phyloP scores from a whole-genome alignment of 2,888 invertebrate species.

The Rotaria socialis region DNA sequence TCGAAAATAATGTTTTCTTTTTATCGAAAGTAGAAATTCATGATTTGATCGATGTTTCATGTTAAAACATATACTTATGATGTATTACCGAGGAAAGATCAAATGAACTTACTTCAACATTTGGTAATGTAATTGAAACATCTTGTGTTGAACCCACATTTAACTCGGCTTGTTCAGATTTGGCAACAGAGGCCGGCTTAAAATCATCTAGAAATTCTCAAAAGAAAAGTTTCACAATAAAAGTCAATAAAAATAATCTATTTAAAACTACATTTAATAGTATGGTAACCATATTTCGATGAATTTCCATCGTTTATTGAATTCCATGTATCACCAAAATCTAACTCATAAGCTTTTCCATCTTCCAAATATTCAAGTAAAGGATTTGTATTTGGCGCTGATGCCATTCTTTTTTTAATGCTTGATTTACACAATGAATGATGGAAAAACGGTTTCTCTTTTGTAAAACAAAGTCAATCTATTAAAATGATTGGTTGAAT shows the following conservation, averaged over 20 bases:
- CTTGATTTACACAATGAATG: too few relatives aligned
- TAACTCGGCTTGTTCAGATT: conserved; percentile 80
- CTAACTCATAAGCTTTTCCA: neutral
- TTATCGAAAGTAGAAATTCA: too few relatives aligned
- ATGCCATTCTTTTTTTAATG: neutral
- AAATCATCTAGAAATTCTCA: conserved; percentile 75
- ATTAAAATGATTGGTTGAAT: neutral
- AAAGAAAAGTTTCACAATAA: neutral
- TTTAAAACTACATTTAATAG: neutral
- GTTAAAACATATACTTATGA: too few relatives aligned
- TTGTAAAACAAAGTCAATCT: neutral
- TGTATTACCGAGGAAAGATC: too few relatives aligned
- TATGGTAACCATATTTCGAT: neutral
- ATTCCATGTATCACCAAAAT: conserved; percentile 19
- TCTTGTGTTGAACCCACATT: conserved; percentile 79
- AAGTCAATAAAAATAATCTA: neutral
- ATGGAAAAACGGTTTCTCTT: neutral
- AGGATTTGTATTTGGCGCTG: neutral
- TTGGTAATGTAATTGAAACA: conserved; percentile 82
- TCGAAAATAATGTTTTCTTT: too few relatives aligned
- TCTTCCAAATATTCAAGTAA: neutral
- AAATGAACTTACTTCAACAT: conserved; percentile 68
- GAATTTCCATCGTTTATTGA: neutral
- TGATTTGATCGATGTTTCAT: too few relatives aligned
- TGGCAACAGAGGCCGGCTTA: conserved; percentile 93